A percentile compares a stretch with the other conserved stretches of the same genome.
These are phyloP conservation scores for Nymphalis c-album DNA, from an alignment of 2,888 invertebrate genomes.

Conservation along the genomic window DNA sequence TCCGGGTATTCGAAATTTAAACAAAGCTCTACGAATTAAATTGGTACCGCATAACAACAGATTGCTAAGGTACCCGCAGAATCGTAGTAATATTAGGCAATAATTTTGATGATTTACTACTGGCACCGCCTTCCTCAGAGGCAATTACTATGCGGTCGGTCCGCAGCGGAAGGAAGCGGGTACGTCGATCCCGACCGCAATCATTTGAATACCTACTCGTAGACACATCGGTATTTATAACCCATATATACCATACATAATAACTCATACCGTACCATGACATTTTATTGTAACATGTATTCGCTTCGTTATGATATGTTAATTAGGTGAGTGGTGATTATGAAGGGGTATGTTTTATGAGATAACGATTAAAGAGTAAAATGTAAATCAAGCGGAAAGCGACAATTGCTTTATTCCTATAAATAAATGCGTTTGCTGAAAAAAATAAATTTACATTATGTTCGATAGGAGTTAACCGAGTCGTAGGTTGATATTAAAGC, in stretches of 20 bases:
- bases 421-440: constrained; percentile 19
- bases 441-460: constrained; percentile 31
- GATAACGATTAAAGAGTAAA: constrained; percentile 30
- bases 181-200: constrained; percentile 75
- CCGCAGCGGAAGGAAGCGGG: constrained; percentile 74
- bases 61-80: constrained; percentile 61
- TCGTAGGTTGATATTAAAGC: constrained; percentile 35
- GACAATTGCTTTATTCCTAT: constrained; percentile 21
- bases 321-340: constrained; percentile 51
- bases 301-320: constrained; percentile 52
- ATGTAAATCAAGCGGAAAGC: constrained; percentile 29
- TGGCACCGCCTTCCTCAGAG: constrained; percentile 61
- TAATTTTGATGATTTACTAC: constrained; percentile 79
- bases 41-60: constrained; percentile 63
- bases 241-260: constrained; percentile 41
- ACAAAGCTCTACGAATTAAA: constrained; percentile 67
- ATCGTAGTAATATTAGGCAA: constrained; percentile 74
- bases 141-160: constrained; percentile 77
- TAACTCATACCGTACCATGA: constrained; percentile 71
- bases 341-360: constrained; percentile 34
- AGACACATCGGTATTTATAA: constrained; percentile 73
- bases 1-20: constrained; percentile 53
- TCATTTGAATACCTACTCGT: constrained; percentile 74
- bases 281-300: constrained; percentile 66
- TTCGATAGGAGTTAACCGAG: constrained; percentile 33